phyloP scores from a whole-genome alignment of 2,888 invertebrate genomes.

The Rhamnusium bicolor region DNA sequence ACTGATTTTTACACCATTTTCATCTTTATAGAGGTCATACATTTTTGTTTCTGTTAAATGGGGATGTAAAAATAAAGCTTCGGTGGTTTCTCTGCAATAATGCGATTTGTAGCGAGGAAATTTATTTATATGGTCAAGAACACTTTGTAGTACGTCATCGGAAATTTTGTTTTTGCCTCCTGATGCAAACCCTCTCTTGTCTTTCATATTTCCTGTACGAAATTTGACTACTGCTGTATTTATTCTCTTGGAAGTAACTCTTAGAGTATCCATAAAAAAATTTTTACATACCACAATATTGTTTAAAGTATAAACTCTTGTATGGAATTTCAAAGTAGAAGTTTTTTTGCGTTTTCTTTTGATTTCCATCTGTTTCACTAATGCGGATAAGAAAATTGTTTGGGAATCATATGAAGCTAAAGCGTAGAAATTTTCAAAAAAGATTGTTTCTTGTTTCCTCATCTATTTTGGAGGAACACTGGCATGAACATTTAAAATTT shows the following conservation, averaged over 20 bases:
- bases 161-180: neutral
- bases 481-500: neutral
- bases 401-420: neutral
- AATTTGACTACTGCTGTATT: neutral
- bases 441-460: neutral
- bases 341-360: neutral
- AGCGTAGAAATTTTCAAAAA: neutral
- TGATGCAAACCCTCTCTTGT: neutral
- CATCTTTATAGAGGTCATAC: neutral
- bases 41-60: neutral
- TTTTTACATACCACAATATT: neutral
- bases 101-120: neutral
- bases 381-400: neutral
- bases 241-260: too few relatives aligned
- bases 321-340: neutral
- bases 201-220: neutral
- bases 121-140: neutral
- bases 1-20: neutral
- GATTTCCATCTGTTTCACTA: neutral
- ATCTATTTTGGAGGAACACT: neutral
- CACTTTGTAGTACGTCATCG: neutral
- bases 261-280: neutral
- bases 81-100: neutral
- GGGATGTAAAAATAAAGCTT: neutral
- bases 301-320: neutral